A percentile compares a stretch with the other conserved stretches of the same genome.
phyloP scores from a whole-genome alignment of 1,140 invertebrate species.

The Leptopilina clavipes region DNA sequence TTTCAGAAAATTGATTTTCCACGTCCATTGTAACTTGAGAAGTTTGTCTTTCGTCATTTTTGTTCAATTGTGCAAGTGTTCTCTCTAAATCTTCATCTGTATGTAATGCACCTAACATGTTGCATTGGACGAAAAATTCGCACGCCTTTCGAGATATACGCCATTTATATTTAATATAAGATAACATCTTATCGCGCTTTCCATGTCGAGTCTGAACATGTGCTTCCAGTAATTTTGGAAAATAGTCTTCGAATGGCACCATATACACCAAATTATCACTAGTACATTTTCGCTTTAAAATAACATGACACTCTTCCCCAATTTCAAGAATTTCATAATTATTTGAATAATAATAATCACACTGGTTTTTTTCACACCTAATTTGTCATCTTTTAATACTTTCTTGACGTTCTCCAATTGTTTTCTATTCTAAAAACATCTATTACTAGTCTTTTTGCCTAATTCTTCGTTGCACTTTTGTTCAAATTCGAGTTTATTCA shows the following conservation, averaged over 20 bases:
- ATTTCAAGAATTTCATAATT: not conserved
- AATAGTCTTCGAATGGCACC: no score
- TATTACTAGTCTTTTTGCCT: not conserved
- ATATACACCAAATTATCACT: no score
- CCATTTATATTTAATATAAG: not conserved
- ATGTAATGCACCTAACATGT: no score
- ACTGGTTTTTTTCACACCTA: not conserved
- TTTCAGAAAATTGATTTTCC: no score
- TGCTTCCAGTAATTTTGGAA: no score
- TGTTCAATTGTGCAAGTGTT: no score
- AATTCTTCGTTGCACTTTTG: no score
- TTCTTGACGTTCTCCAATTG: not conserved
- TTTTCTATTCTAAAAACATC: not conserved
- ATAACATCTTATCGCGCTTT: conserved; percentile 7
- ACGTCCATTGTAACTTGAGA: no score
- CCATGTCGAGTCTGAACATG: conserved; percentile 3
- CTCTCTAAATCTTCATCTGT: no score
- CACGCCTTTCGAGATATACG: not conserved
- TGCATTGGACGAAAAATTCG: not conserved
- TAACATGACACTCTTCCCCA: not conserved
- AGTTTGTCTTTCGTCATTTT: no score
- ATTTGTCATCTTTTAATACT: not conserved
- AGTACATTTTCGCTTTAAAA: not conserved
- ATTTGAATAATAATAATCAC: not conserved
- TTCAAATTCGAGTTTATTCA: not conserved